Conservation (phyloP, 2,888 invertebrate species). For the Glaucopsyche alexis region DNA sequence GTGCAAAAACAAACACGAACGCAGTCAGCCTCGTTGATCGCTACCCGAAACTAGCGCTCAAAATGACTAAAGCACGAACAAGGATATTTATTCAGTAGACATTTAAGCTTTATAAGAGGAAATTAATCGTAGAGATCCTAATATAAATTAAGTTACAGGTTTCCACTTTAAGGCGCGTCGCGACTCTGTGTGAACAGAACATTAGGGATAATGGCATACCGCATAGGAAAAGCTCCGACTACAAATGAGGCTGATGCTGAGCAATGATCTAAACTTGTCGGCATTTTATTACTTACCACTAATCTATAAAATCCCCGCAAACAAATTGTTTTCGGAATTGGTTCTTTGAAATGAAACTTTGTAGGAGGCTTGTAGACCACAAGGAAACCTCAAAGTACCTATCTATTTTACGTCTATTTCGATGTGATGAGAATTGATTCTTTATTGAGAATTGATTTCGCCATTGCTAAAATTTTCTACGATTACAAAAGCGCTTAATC, state of each 20-base stretch:
- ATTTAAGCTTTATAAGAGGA: background rate
- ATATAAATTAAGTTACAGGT: background rate
- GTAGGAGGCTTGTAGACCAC: background rate
- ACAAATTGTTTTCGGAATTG: constrained; percentile 4
- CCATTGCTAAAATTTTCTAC: background rate
- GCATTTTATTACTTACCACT: background rate
- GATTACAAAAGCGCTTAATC: background rate
- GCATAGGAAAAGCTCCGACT: background rate
- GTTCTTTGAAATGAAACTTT: constrained; percentile 30
- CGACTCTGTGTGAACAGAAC: no score
- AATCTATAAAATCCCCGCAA: background rate
- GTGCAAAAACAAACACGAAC: constrained; percentile 35
- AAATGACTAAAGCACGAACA: background rate
- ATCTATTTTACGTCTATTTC: background rate
- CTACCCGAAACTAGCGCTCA: background rate
- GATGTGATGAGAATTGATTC: no score
- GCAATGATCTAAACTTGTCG: constrained; percentile 28
- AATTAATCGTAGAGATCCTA: background rate
- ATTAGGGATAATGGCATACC: constrained; percentile 1
- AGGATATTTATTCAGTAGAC: background rate
- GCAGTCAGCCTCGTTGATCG: constrained; percentile 21
- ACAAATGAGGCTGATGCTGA: background rate
- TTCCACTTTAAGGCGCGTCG: background rate
- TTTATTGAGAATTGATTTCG: no score
- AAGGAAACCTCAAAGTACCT: background rate